Evolutionary conservation across 1,140 invertebrate genomes (phyloP).

Genomic region (Drosophila novamexicana): DNA sequence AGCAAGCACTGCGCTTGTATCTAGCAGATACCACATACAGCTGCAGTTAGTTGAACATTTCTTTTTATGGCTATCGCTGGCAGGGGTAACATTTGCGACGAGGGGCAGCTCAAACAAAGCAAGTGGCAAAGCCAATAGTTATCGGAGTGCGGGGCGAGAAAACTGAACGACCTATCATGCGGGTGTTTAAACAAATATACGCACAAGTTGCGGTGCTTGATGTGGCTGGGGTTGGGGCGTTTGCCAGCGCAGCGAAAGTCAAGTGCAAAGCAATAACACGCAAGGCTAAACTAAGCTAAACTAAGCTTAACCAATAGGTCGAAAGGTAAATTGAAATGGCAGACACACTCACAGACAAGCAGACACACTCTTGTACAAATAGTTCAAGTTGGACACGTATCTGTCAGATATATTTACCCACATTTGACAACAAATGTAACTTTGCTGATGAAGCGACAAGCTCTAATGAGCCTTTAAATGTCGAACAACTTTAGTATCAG

Average conservation of each 20-base stretch:
- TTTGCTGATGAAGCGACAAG: constrained; percentile 46
- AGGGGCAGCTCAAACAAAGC: neutral
- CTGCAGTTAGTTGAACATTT: constrained; percentile 41
- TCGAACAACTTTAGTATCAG: neutral
- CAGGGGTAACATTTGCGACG: neutral
- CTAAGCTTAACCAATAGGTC: constrained; percentile 41
- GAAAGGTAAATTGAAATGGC: constrained; percentile 40
- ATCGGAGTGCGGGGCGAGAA: neutral
- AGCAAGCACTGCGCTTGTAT: constrained; percentile 25
- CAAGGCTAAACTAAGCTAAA: constrained; percentile 47
- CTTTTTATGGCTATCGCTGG: constrained; percentile 19
- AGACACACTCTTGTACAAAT: neutral
- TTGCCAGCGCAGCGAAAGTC: constrained; percentile 40
- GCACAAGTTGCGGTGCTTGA: constrained; percentile 5
- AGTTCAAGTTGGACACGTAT: constrained; percentile 12
- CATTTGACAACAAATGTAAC: constrained; percentile 30
- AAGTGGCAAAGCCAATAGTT: constrained; percentile 3
- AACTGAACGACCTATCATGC: constrained; percentile 12
- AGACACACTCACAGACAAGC: neutral
- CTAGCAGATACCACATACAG: constrained; percentile 7
- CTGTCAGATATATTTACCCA: constrained; percentile 20
- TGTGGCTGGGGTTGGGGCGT: neutral
- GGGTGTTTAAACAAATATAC: constrained; percentile 30
- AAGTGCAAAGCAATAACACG: constrained; percentile 64
- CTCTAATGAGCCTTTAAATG: constrained; percentile 39